A percentile compares a stretch with the other conserved stretches of the same genome.
These are phyloP conservation scores for Papilio machaon DNA, from an alignment of 1,140 invertebrate species.

Conservation along the genomic window DNA sequence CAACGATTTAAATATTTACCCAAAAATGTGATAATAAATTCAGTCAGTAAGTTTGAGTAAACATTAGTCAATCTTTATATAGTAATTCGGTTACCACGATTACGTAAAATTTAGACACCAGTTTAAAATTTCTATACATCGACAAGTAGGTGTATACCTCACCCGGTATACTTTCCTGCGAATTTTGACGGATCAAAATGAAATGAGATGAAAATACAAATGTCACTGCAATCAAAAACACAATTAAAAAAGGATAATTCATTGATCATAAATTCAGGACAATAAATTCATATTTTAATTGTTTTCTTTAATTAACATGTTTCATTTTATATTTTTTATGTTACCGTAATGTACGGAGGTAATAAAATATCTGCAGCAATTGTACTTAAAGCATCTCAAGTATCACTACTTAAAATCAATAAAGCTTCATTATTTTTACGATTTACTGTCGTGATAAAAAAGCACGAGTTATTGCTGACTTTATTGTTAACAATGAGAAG, in stretches of 20 bases:
- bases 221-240: no score
- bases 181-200: background rate
- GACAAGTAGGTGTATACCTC: no score
- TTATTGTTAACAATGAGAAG: slow-evolving; percentile 15
- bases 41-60: background rate
- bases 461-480: background rate
- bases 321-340: background rate
- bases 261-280: no score
- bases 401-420: slow-evolving; percentile 1
- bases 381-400: background rate
- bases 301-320: background rate
- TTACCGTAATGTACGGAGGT: background rate
- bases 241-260: no score
- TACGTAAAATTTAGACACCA: background rate
- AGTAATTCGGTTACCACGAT: background rate
- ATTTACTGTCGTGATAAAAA: slow-evolving; percentile 17
- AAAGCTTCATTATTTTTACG: background rate
- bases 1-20: background rate
- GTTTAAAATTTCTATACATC: background rate
- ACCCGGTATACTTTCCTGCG: background rate
- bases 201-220: no score
- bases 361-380: background rate
- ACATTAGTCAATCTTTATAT: background rate
- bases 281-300: background rate
- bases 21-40: no score